Evolutionary conservation across 2,113 vertebrate genomes (phyloP), one percentile per base, ranked within the genome.

Genomic region (Athene cunicularia): DNA sequence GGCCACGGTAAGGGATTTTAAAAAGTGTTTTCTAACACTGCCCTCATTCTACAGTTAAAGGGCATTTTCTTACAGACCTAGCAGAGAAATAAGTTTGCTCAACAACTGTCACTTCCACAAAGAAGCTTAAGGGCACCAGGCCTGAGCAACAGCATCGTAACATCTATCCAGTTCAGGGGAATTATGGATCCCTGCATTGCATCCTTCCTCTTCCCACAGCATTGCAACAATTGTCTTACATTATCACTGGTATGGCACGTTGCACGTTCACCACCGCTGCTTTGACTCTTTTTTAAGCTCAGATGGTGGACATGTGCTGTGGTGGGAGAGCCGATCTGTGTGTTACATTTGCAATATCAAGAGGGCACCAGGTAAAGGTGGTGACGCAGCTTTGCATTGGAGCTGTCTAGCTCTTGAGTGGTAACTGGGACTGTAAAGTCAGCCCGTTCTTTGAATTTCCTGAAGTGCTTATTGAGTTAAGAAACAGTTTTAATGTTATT

Each of bases 271-370:
- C 20, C 17, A 12, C 26, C 9, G 24, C 33, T 33, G 56, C 73
- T 93, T 85, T 47, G 56, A 33, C 72, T 41, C 20, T 24, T 76
- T 89, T 60, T 53, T 6, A 53, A 56, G 35, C 33, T 89, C 56
- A 52, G 73, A 37, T 85, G 91, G 56, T 28, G 33, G 27, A 35
- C 70, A 63, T 7, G 12, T 62, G 75, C 2, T 5, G 30, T 0
- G 0, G 30, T 28, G 39, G 74, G 52, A 64, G 33, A 55, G 9
- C 43, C 16, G 15, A 24, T 26, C 66, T 72, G 11, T 0, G 0
- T 14, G 45, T 79, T 50, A 22, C 0, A 2, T 59, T 7, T 21
- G 47, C 1, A 0, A 7, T 43, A n/a, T 49, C 28, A 32, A 4
- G 6, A 76, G 13, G n/a, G 22, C n/a, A 85, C 33, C 49, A 12